phyloP scores from a whole-genome alignment of 2,113 vertebrate genomes.

The Cinclus mexicanus region DNA sequence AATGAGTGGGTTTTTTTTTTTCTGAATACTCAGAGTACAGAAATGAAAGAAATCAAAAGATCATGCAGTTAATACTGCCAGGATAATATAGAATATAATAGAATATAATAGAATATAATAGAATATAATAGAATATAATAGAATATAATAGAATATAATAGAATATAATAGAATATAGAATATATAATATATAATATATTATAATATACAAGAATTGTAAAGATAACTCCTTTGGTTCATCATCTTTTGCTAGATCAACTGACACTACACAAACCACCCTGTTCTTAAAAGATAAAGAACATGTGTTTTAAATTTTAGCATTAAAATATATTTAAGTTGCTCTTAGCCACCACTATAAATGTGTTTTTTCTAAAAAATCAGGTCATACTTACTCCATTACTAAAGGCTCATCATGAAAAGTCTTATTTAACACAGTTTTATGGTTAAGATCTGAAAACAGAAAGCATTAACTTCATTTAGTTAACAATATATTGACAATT shows the following conservation, averaged over 20 bases:
- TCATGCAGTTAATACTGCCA: not conserved
- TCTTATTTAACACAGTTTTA: slow-evolving; percentile 80
- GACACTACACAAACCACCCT: not conserved
- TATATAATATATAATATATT: not conserved
- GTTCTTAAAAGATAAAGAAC: not conserved
- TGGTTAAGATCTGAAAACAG: slow-evolving; percentile 76
- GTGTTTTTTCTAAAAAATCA: not conserved
- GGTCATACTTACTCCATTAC: slow-evolving; percentile 93
- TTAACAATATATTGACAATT: not conserved
- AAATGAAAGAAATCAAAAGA: not conserved
- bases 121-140: too few relatives aligned
- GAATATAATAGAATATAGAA: too few relatives aligned
- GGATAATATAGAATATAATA: too few relatives aligned
- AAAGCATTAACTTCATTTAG: not conserved
- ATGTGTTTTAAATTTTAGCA: not conserved
- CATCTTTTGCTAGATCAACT: not conserved
- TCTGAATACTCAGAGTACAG: not conserved
- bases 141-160: too few relatives aligned
- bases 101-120: too few relatives aligned
- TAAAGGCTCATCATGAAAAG: slow-evolving; percentile 90
- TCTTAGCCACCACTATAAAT: not conserved
- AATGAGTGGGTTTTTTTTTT: not conserved
- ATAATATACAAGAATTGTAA: not conserved
- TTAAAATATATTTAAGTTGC: not conserved
- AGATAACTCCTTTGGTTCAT: not conserved